Conservation (phyloP, 92 coral and sea anemone species). For the Bergia puertoricense region DNA sequence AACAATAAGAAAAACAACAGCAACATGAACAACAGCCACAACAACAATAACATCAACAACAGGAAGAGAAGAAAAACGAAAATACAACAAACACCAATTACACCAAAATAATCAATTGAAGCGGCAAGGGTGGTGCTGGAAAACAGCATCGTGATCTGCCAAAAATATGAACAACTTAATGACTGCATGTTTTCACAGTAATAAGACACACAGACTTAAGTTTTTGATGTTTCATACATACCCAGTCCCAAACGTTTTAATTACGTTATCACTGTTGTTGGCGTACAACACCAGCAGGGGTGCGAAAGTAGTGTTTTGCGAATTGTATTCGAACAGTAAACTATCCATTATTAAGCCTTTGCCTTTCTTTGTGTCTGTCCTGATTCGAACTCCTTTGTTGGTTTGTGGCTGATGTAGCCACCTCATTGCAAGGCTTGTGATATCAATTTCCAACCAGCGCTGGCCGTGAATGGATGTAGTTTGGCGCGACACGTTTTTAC, state of each 20-base stretch:
- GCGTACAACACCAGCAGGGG: background rate
- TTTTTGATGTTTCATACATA: background rate
- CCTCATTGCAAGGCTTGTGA: constrained; percentile 1
- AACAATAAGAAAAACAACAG: too few species aligned
- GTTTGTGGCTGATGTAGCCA: background rate
- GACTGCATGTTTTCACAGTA: background rate
- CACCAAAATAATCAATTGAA: too few species aligned
- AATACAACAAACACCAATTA: too few species aligned
- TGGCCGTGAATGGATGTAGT: background rate
- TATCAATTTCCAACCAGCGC: background rate
- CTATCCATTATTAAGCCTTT: background rate
- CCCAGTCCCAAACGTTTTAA: background rate
- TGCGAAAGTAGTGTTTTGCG: background rate
- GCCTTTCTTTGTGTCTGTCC: background rate
- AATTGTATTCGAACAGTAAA: background rate
- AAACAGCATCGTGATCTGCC: too few species aligned
- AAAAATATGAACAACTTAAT: too few species aligned
- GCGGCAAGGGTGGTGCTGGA: too few species aligned
- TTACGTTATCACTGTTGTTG: background rate
- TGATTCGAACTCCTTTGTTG: background rate
- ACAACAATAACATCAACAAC: too few species aligned
- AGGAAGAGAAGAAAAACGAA: too few species aligned
- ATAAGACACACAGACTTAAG: too few species aligned
- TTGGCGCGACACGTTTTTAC: background rate
- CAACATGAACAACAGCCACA: too few species aligned